phyloP scores from a whole-genome alignment of 2,113 vertebrate species.

The Paradoxurus hermaphroditus region DNA sequence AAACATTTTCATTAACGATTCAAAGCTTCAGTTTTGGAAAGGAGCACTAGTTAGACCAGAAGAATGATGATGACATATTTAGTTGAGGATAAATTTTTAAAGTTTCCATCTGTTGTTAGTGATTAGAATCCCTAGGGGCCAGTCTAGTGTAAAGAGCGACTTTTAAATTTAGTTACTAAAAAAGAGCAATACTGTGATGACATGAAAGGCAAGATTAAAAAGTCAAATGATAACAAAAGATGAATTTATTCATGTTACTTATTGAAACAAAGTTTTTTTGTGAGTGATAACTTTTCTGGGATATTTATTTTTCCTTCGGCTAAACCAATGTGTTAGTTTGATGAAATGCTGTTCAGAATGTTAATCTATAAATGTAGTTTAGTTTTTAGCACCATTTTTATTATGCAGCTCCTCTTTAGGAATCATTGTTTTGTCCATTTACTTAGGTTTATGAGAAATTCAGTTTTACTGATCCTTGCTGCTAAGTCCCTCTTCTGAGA shows the following conservation, averaged over 20 bases:
- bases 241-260: slow-evolving; percentile 37
- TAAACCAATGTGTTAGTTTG: slow-evolving; percentile 43
- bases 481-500: slow-evolving; percentile 22
- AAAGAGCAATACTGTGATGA: slow-evolving; percentile 32
- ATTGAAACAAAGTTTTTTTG: slow-evolving; percentile 27
- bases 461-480: slow-evolving; percentile 5
- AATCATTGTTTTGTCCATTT: not conserved
- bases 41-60: slow-evolving; percentile 12
- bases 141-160: slow-evolving; percentile 46
- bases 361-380: not conserved
- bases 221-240: not conserved
- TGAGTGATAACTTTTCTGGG: slow-evolving; percentile 11
- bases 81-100: slow-evolving; percentile 35
- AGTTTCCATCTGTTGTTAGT: slow-evolving; percentile 67
- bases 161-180: slow-evolving; percentile 35
- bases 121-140: slow-evolving; percentile 42
- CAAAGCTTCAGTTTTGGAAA: slow-evolving; percentile 45
- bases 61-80: slow-evolving; percentile 61
- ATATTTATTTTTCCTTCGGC: slow-evolving; percentile 25
- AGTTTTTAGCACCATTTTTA: not conserved
- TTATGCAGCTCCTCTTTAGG: slow-evolving; percentile 20
- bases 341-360: not conserved
- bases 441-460: slow-evolving; percentile 53
- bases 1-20: slow-evolving; percentile 39
- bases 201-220: slow-evolving; percentile 37